Evolutionary conservation across 2,113 vertebrate genomes (phyloP).

Genomic region (Ornithorhynchus anatinus): DNA sequence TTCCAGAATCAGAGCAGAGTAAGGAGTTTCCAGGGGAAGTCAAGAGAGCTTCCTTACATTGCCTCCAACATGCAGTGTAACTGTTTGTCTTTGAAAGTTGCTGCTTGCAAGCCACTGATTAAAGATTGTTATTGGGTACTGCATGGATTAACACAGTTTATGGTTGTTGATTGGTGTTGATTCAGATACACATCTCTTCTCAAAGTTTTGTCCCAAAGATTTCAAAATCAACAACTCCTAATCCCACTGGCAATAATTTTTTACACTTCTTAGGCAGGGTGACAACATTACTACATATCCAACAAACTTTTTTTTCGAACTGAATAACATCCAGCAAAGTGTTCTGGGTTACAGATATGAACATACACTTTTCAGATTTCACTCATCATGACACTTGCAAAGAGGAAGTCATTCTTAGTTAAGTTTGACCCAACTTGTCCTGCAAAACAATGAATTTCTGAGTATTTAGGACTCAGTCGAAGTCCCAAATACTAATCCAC

Average conservation of each 20-base stretch:
- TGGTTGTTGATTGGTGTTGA: no score
- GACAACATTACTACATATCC: neutral
- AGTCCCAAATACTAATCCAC: slow-evolving; percentile 31
- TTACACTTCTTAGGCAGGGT: neutral
- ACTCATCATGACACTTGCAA: neutral
- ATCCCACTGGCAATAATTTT: neutral
- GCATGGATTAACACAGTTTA: no score
- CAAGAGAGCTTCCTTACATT: no score
- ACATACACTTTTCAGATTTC: neutral
- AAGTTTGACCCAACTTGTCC: slow-evolving; percentile 17
- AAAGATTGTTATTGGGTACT: no score
- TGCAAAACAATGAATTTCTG: slow-evolving; percentile 13
- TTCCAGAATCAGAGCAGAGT: no score
- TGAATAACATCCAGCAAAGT: neutral
- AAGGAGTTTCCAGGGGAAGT: no score
- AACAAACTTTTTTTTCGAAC: neutral
- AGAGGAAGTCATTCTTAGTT: slow-evolving; percentile 6
- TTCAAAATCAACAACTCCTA: neutral
- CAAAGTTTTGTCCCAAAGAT: neutral
- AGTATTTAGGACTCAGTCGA: slow-evolving; percentile 16
- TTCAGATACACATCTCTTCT: neutral
- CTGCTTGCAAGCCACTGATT: no score
- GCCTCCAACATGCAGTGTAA: no score
- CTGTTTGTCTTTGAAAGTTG: no score
- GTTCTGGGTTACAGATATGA: neutral